Evolutionary conservation across 2,797 vertebrate genomes (phyloP), one percentile per base, ranked within the genome.

Genomic region (Emydoidea blandingii): DNA sequence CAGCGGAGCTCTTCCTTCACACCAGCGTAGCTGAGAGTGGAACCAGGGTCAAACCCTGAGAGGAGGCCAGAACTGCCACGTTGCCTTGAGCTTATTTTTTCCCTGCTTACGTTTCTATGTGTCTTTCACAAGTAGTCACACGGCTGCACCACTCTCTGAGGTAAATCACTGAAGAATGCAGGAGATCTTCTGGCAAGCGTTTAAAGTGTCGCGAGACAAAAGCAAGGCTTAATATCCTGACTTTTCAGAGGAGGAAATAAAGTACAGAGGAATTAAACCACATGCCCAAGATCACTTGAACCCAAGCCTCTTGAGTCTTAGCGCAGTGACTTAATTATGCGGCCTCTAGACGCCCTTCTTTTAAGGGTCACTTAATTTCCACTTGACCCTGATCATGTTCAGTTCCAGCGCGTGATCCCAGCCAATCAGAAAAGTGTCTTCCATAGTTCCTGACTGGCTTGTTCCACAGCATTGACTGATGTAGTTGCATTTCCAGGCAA

Each of bases 21-120:
- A 79, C 25, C 54, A 31, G 59, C 2, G 18, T 15, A 47, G 14
- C 37, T 0, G 0, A 62, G 50, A 6, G 7, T 0, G 1, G 41
- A 44, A 41, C 1, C 6, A 3, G 5, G 34, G 44, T 7, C 18
- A 85, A 80, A 8, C 80, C 3, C 65, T 2, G 52, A 0, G 49
- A 47, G 50, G 10, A 56, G 84, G 81, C 72, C 47, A 72, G 74
- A 90, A 79, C 54, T 74, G 16, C 74, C 29, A 8, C 1, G 4
- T 7, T 0, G 0, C 81, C 79, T 15, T 57, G 12, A 0, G 41
- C 68, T 41, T 0, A 0, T 37, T 2, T 0, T 0, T 25, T 16
- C 47, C 41, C 49, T 59, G 65, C 5, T 79, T 6, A 6, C 65
- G 54, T 5, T n/a, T 68, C 49, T 8, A 18, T 50, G 37, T 19